Evolutionary conservation across 2,888 invertebrate species (phyloP), one percentile per base, ranked within the genome.

Genomic region (Nasonovia ribisnigri): DNA sequence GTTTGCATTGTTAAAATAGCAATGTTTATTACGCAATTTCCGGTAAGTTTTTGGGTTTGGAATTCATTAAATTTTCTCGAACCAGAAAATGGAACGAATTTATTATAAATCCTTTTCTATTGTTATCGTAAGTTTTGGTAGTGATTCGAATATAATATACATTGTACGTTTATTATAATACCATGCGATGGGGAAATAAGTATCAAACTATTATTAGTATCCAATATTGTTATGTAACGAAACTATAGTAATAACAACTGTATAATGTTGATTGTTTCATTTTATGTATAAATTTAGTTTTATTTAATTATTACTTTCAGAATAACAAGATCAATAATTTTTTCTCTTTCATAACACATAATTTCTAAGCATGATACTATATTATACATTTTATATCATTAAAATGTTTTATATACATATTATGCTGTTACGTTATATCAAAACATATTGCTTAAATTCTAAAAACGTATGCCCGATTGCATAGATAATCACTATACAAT

Each of bases 1-100:
- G 88, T 88, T 88, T 26, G 88, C 88, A 88, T 88, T 88, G 88
- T 88, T 88, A 42, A 36, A 88, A 88, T 88, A 88, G 88, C 88
- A 24, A 88, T 54, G 88, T 88, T 88, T 88, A 88, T 88, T 88
- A 88, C 54, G 42, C 88, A 54, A 88, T 88, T 54, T 88, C 88
- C 88, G 88, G 88, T 54, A 54, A 88, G 88, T 54, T 36, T 88
- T 13, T 54, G 88, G 36, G 36, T 54, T 42, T 4, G 88, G 88
- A 88, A 88, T 88, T 54, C 88, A 54, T 88, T 54, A 54, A 48
- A 88, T 88, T 88, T 88, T 54, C 36, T 26, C 16, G 36, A 48
- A 42, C 36, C 36, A 54, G 51, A 88, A 88, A 88, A 88, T 54
- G 48, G 54, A 36, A n/a, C 88, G 88, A 54, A 54, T 88, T 88